Base-by-base conservation (phyloP, 92 coral and sea anemone species). In the Phenganax stokvisi region DNA sequence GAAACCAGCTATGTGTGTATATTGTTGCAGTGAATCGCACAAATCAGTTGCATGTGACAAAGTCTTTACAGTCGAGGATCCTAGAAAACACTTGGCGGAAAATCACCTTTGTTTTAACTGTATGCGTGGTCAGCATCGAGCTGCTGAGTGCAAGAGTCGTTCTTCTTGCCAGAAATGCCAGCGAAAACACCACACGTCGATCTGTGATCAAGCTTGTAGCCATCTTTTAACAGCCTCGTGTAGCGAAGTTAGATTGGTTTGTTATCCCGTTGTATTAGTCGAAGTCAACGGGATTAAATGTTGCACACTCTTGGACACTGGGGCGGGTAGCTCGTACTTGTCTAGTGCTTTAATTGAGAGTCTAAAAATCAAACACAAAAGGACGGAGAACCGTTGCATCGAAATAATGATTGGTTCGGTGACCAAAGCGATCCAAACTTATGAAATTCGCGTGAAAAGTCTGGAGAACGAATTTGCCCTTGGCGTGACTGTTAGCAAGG, bases 391-490 rank as follows among this genome's bases (percentile, higher is more conserved):
- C 56, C 83, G 86, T 3, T 79, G 74, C 15, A 86, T 86, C 8
- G 89, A 86, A 25, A 86, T 86, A 76, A 64, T 82, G 80, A 65
- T 76, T 7, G 86, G 89, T 52, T 55, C 85, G 12, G 78, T 83
- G 52, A 69, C 89, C 7, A 75, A 68, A 30, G 54, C 69, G 28
- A 76, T 86, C 16, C 62, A 86, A 62, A 83, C 77, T 25, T 54
- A 74, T 10, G 20, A 57, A 8, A 79, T 82, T 28, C 59, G n/a
- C 56, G 60, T 80, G 67, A 64, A 64, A 8, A 80, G 44, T 1
- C 60, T 80, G 37, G 84, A 80, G n/a, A 28, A 25, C 3, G n/a
- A 66, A 9, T 80, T 29, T 16, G 12, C 57, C 6, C 76, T 80
- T 8, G 76, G 67, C 8, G 27, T 67, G 17, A 28, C 37, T 12